Evolutionary conservation across 1,140 invertebrate species (phyloP).

Genomic region (Sitodiplosis mosellana): DNA sequence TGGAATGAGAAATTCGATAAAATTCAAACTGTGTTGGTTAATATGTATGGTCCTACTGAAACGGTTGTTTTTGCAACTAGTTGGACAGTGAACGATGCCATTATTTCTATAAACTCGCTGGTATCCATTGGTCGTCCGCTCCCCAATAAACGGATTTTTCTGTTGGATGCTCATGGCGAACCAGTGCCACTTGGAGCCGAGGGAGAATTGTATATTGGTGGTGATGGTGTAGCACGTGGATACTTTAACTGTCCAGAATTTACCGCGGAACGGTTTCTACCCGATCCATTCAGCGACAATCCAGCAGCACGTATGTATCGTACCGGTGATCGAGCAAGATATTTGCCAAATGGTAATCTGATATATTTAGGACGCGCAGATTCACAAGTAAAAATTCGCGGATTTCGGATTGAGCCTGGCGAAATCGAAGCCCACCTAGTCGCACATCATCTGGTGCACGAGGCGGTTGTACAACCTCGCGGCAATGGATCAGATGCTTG

Average conservation of each 20-base stretch:
- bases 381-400: neutral
- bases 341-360: neutral
- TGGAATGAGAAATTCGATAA: neutral
- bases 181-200: too few relatives aligned
- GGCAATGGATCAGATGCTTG: too few relatives aligned
- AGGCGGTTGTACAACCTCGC: too few relatives aligned
- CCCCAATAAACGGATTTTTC: neutral
- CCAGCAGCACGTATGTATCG: neutral
- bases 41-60: neutral
- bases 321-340: neutral
- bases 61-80: too few relatives aligned
- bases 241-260: neutral
- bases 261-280: neutral
- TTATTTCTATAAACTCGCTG: neutral
- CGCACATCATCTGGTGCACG: too few relatives aligned
- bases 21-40: neutral
- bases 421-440: too few relatives aligned
- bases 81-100: too few relatives aligned
- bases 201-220: too few relatives aligned
- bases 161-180: neutral
- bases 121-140: neutral
- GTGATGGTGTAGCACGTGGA: too few relatives aligned
- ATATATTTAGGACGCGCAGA: neutral
- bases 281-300: neutral
- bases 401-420: neutral